Evolutionary conservation across 1,140 invertebrate species (phyloP), one percentile per base, ranked within the genome.

Genomic region (Lordiphosa clarofinis): DNA sequence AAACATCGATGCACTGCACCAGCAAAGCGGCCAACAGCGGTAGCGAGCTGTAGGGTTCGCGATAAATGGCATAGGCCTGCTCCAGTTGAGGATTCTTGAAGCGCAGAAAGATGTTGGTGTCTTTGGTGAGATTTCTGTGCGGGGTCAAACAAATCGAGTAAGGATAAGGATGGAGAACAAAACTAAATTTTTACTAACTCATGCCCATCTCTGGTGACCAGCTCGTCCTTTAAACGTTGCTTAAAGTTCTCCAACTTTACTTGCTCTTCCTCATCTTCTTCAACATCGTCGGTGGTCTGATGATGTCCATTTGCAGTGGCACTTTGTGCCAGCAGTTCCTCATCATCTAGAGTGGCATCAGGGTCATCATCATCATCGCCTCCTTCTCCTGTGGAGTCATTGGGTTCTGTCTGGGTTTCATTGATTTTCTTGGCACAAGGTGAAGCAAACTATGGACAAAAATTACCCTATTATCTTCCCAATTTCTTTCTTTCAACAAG

Each of bases 161-260:
- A 24, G 21, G 4, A 24, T 24, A 24, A 24, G 21, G 21, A 24
- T 24, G 5, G 4, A 24, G 21, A 24, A 6, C 4, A 24, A 4
- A 24, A 24, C 1, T 5, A 59, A 46, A 46, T 21, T 2, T 44
- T 9, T 33, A 40, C 89, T 90, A 90, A 94, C 94, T 92, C 93
- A 86, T 94, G 92, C 33, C 93, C 94, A 90, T 96, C 94, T 87
- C 95, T 92, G 73, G 93, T 95, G 54, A 96, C 93, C 13, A 97
- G 91, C 86, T 97, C 96, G 88, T 95, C 94, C 71, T 94, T 91
- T 53, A 97, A 90, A 56, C 94, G 90, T 64, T 92, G 90, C 75
- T 94, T 93, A 72, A 95, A 95, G 59, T 94, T 93, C 66, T 94
- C 92, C 70, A 94, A 91, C 49, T 92, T 91, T 39, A 89, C 89